Evolutionary conservation across 1,140 invertebrate genomes (phyloP).

Genomic region (Caerostris darwini): DNA sequence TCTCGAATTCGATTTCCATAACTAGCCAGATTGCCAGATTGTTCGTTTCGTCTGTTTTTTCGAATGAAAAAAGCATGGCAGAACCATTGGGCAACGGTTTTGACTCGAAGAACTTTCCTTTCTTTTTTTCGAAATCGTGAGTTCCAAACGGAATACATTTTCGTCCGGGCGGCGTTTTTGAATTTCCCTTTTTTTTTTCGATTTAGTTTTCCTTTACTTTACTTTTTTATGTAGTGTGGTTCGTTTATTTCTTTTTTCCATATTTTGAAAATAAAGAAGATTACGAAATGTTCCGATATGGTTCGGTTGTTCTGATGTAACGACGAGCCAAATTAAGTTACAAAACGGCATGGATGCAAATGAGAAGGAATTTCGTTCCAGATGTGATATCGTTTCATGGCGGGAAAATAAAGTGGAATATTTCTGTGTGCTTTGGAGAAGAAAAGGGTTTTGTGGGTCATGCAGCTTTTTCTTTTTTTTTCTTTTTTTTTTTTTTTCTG

Average conservation of each 20-base stretch:
- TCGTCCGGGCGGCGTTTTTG: neutral
- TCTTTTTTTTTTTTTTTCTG: neutral
- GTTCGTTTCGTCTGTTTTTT: neutral
- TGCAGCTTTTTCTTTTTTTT: neutral
- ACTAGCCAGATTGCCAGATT: neutral
- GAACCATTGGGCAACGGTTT: neutral
- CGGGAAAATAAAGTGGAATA: neutral
- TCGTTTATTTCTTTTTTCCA: neutral
- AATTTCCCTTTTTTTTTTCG: neutral
- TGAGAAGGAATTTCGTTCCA: neutral
- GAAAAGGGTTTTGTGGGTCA: slow-evolving; percentile 12
- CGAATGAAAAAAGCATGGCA: neutral
- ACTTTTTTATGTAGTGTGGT: neutral
- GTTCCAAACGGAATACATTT: neutral
- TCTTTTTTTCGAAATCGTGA: neutral
- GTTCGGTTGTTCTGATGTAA: slow-evolving; percentile 1
- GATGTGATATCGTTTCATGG: neutral
- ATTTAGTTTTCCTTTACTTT: neutral
- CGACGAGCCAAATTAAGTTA: slow-evolving; percentile 14
- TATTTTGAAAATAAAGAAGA: neutral
- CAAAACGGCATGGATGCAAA: neutral
- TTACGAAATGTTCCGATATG: slow-evolving; percentile 22
- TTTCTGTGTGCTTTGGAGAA: neutral
- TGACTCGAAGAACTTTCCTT: neutral
- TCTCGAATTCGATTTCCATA: slow-evolving; percentile 14